These are phyloP conservation scores for Semaprochilodus insignis DNA, from an alignment of 2,797 vertebrate species.

Conservation along the genomic window DNA sequence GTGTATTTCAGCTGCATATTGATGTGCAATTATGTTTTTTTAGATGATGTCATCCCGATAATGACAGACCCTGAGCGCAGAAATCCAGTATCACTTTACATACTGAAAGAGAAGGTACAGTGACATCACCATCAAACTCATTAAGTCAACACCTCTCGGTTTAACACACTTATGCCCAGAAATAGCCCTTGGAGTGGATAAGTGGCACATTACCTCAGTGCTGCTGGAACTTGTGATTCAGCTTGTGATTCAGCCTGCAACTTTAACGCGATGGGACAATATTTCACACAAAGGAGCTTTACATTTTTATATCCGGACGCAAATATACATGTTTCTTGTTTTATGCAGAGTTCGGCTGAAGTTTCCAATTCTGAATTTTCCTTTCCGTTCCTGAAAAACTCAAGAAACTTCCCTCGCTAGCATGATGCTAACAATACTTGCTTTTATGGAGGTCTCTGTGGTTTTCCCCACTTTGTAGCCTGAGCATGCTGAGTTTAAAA, in stretches of 20 bases:
- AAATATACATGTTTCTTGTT: constrained; percentile 1
- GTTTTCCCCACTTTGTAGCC: too few relatives aligned
- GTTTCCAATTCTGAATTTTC: background rate
- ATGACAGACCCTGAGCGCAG: constrained; percentile 81
- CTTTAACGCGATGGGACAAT: background rate
- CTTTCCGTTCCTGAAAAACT: too few relatives aligned
- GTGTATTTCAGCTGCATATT: background rate
- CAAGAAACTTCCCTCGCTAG: too few relatives aligned
- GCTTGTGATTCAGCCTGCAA: constrained; percentile 39
- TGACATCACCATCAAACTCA: constrained; percentile 18
- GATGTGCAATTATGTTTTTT: background rate
- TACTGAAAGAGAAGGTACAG: constrained; percentile 90
- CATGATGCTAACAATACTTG: too few relatives aligned
- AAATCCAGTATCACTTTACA: constrained; percentile 88
- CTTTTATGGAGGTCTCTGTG: too few relatives aligned
- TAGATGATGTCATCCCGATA: constrained; percentile 81
- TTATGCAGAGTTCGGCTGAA: background rate
- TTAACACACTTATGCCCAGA: constrained; percentile 25
- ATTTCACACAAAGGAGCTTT: constrained; percentile 2
- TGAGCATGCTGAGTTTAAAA: too few relatives aligned
- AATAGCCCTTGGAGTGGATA: constrained; percentile 51
- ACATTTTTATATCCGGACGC: background rate
- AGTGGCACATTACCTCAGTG: constrained; percentile 39
- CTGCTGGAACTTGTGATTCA: constrained; percentile 12
- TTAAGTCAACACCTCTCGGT: background rate